These are phyloP conservation scores for Coreius guichenoti DNA, from an alignment of 2,797 vertebrate genomes.

Conservation along the genomic window DNA sequence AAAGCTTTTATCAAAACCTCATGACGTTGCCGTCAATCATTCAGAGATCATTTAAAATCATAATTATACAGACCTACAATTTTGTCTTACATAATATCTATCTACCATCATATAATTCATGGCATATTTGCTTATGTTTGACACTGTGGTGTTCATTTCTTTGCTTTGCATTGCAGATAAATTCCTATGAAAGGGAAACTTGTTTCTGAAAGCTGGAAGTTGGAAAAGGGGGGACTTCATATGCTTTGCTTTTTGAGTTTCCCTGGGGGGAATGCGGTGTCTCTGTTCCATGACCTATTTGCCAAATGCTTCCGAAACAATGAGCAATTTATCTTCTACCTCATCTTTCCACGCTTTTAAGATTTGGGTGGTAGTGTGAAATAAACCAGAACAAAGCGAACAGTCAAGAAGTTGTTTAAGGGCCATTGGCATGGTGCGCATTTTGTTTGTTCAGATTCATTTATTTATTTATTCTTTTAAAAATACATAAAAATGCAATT, in stretches of 20 bases:
- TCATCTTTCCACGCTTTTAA: slow-evolving; percentile 62
- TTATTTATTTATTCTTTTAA: background rate
- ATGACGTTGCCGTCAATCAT: slow-evolving; percentile 44
- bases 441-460: background rate
- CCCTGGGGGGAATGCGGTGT: slow-evolving; percentile 72
- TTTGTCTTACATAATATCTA: slow-evolving; percentile 32
- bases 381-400: slow-evolving; percentile 51
- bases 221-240: slow-evolving; percentile 14
- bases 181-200: slow-evolving; percentile 46
- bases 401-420: background rate
- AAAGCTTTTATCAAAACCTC: slow-evolving; percentile 41
- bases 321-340: slow-evolving; percentile 72
- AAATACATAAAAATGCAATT: background rate
- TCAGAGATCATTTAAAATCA: slow-evolving; percentile 26
- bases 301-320: slow-evolving; percentile 77
- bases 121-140: slow-evolving; percentile 39
- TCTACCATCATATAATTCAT: slow-evolving; percentile 43
- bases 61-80: slow-evolving; percentile 24
- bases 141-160: slow-evolving; percentile 48
- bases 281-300: slow-evolving; percentile 68
- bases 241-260: slow-evolving; percentile 67
- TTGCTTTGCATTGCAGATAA: slow-evolving; percentile 47
- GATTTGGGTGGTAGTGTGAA: slow-evolving; percentile 55
- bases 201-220: slow-evolving; percentile 39
- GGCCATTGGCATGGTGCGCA: background rate